A percentile compares a stretch with the other conserved stretches of the same genome.
Evolutionary conservation across 2,797 vertebrate species (phyloP).

Genomic region (Atherinosoma microstoma): DNA sequence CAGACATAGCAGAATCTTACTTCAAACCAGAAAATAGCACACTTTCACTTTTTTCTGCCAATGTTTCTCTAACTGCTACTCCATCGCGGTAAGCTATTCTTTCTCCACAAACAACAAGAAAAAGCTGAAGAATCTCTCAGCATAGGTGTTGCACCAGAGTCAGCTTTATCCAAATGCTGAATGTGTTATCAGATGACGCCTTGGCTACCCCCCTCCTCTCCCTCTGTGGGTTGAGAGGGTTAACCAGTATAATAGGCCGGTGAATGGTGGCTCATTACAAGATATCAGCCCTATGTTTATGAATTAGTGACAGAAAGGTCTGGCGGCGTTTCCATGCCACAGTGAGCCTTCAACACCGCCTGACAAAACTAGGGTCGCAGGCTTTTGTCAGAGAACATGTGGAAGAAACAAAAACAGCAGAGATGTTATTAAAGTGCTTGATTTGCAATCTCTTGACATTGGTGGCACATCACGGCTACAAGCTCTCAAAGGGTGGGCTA

Average conservation of each 20-base stretch:
- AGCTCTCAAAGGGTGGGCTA: constrained; percentile 58
- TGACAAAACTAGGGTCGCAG: constrained; percentile 62
- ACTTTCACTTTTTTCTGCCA: neutral
- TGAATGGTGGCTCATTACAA: constrained; percentile 80
- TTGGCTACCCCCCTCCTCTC: constrained; percentile 32
- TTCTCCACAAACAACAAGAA: constrained; percentile 28
- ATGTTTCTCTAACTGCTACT: constrained; percentile 3
- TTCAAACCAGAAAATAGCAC: neutral
- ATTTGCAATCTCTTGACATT: constrained; percentile 81
- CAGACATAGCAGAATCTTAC: neutral
- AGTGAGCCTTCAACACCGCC: constrained; percentile 48
- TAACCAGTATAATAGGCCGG: constrained; percentile 79
- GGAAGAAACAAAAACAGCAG: constrained; percentile 68
- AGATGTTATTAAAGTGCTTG: constrained; percentile 81
- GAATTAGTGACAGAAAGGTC: constrained; percentile 77
- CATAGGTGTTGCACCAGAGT: constrained; percentile 43
- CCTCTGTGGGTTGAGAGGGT: constrained; percentile 71
- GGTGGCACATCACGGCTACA: constrained; percentile 69
- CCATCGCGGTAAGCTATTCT: neutral
- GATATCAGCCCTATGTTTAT: constrained; percentile 76
- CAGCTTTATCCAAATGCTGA: constrained; percentile 69
- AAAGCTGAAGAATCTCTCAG: constrained; percentile 21
- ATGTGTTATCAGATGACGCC: constrained; percentile 70
- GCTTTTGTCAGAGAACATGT: constrained; percentile 58
- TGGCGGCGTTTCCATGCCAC: constrained; percentile 47